Evolutionary conservation across 2,113 vertebrate species (phyloP).

Genomic region (Marmota monax): DNA sequence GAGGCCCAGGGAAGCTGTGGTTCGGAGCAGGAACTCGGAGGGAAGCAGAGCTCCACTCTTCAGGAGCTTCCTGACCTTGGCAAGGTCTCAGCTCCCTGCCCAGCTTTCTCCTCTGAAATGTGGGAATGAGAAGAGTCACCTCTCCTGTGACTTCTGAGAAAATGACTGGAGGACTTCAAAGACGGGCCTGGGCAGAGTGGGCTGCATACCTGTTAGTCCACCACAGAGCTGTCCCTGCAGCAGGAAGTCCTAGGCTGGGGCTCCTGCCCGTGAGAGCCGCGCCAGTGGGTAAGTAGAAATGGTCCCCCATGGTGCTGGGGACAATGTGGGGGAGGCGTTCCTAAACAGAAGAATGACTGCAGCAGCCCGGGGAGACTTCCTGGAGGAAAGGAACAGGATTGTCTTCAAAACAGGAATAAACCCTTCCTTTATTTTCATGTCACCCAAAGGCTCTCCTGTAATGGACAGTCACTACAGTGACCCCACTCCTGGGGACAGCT

Average conservation of each 20-base stretch:
- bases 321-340: neutral
- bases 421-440: neutral
- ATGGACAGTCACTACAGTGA: too few relatives aligned
- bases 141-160: neutral
- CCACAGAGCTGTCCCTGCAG: neutral
- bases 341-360: neutral
- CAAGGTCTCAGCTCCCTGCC: neutral
- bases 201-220: too few relatives aligned
- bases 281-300: neutral
- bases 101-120: neutral
- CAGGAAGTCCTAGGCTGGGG: neutral
- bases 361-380: neutral
- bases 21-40: neutral
- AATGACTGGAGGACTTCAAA: neutral
- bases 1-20: neutral
- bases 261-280: too few relatives aligned
- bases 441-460: neutral
- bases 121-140: neutral
- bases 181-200: accelerated
- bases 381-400: neutral
- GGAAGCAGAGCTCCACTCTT: neutral
- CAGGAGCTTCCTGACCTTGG: neutral
- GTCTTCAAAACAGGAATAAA: neutral
- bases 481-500: neutral
- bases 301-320: neutral